Conservation (phyloP, 2,888 invertebrate species). For the Muschampia plurimacula region DNA sequence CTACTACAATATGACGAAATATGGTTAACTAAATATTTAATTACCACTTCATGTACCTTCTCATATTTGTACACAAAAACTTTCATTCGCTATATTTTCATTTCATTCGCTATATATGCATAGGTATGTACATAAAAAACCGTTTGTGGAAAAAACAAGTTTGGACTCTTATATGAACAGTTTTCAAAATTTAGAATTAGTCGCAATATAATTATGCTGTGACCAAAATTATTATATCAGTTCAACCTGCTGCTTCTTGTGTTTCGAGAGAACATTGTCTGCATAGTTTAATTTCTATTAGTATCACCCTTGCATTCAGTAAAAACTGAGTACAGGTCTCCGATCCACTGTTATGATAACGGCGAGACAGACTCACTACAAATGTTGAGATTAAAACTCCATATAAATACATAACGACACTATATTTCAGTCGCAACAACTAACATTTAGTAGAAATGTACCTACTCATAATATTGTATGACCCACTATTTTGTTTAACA, state of each 20-base stretch:
- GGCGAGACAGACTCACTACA: conserved; percentile 5
- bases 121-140: too few species aligned
- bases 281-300: conserved; percentile 29
- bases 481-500: too few species aligned
- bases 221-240: conserved; percentile 4
- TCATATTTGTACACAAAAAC: too few species aligned
- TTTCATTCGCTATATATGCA: too few species aligned
- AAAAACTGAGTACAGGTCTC: conserved; percentile 17
- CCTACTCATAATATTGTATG: too few species aligned
- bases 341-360: conserved; percentile 55
- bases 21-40: too few species aligned
- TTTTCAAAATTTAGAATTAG: neutral
- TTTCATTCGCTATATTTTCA: too few species aligned
- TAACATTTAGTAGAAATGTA: neutral
- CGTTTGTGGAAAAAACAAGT: too few species aligned
- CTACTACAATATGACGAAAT: too few species aligned
- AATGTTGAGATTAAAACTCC: conserved; percentile 18
- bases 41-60: too few species aligned
- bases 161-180: too few species aligned
- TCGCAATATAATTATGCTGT: neutral
- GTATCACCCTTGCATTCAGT: conserved; percentile 21
- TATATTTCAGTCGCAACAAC: neutral
- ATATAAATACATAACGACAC: neutral
- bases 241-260: neutral
- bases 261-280: conserved; percentile 14